Base-by-base conservation (phyloP, 2,888 invertebrate genomes). In the Stegana nigrithorax region DNA sequence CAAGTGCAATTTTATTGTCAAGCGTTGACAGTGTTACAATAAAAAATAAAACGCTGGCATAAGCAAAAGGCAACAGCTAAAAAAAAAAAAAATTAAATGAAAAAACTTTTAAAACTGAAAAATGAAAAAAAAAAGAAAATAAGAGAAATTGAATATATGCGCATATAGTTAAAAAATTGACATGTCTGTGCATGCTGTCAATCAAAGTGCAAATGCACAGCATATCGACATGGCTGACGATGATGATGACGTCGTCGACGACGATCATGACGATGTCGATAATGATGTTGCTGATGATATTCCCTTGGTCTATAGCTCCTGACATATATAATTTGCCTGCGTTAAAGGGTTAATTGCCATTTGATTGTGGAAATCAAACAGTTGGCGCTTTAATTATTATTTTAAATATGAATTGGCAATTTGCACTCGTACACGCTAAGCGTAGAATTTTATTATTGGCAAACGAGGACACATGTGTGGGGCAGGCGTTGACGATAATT, bases 341-440 rank as follows among this genome's bases (percentile, higher is more conserved):
- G 10, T 45, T 51, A 66, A 76, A 65, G 76, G 66, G 64, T 69
- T 73, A 73, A 78, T 75, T 75, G 74, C 67, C 62, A 63, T 62
- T 69, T 67, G 74, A 70, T 72, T 73, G 76, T 63, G 71, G 73
- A 72, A 66, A 59, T 29, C 62, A 56, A 57, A 55, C 63, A 68
- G 66, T 68, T 67, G 72, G 27, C 60, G 59, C 58, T 70, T 69
- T 59, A 67, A 70, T 70, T 68, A 64, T 59, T 25, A 51, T 56
- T 53, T 14, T 17, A 56, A 42, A 39, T 50, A 64, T 58, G n/a
- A n/a, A n/a, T n/a, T n/a, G n/a, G n/a, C n/a, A n/a, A n/a, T 67
- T 60, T 58, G 55, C 25, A n/a, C n/a, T n/a, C n/a, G n/a, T n/a
- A n/a, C n/a, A n/a, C n/a, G n/a, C n/a, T n/a, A n/a, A n/a, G n/a